A percentile compares a stretch with the other conserved stretches of the same genome.
Conservation (phyloP, 2,113 vertebrate species). For the Hydrochoerus hydrochaeris region DNA sequence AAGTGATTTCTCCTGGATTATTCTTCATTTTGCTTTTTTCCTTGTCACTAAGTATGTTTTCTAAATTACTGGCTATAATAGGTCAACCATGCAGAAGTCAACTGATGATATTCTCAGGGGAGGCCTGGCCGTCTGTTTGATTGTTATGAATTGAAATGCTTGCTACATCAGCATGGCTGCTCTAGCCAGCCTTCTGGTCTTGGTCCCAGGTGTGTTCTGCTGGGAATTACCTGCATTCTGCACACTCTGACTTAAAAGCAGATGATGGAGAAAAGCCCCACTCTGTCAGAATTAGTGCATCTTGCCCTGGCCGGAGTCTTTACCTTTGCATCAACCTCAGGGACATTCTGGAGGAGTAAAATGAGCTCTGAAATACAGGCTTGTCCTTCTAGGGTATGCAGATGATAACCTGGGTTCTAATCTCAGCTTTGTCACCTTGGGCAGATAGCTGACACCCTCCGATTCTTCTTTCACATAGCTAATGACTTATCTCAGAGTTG, state of each 20-base stretch:
- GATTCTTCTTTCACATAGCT: neutral
- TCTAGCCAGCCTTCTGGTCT: neutral
- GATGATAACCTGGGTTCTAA: neutral
- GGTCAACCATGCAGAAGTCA: neutral
- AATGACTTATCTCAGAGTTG: neutral
- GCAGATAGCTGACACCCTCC: neutral
- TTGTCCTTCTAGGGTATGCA: neutral
- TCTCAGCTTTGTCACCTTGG: neutral
- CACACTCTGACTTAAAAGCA: neutral
- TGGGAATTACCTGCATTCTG: neutral
- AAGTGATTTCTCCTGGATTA: slow-evolving; percentile 45
- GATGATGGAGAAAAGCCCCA: neutral
- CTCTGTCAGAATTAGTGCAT: neutral
- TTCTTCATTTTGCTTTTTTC: slow-evolving; percentile 42
- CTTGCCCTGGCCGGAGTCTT: neutral
- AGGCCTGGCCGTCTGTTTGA: neutral
- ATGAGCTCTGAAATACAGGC: neutral
- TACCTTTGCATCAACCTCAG: neutral
- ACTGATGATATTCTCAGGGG: slow-evolving; percentile 43
- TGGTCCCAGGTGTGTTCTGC: neutral
- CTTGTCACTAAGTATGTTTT: neutral
- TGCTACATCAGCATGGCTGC: neutral
- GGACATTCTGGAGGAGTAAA: neutral
- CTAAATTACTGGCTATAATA: neutral
- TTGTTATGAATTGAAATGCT: neutral